Conservation (phyloP, 1,140 invertebrate genomes). For the Brachionus koreanus region DNA sequence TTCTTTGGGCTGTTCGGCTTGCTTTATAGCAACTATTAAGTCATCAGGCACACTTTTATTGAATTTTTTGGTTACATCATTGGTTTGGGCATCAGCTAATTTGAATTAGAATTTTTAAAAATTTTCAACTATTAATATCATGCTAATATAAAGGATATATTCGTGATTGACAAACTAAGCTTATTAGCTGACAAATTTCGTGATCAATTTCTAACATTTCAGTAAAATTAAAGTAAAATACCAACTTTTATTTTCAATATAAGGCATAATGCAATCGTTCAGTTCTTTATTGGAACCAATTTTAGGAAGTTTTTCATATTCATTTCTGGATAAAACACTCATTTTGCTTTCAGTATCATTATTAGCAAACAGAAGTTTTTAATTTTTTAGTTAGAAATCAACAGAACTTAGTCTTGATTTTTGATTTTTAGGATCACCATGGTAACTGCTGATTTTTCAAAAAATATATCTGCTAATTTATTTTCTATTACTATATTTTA, state of each 20-base stretch:
- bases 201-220: neutral
- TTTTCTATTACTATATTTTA: neutral
- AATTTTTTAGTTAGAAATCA: neutral
- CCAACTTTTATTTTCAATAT: conserved; percentile 43
- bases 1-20: conserved; percentile 50
- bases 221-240: neutral
- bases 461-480: neutral
- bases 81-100: neutral
- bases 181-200: neutral
- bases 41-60: conserved; percentile 50
- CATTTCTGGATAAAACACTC: neutral
- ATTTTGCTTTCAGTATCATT: neutral
- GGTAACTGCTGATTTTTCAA: neutral
- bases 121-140: neutral
- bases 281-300: conserved; percentile 22
- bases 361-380: conserved; percentile 25
- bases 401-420: conserved; percentile 5
- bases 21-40: conserved; percentile 54
- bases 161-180: neutral
- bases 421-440: neutral
- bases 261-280: conserved; percentile 32
- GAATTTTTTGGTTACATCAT: conserved; percentile 4
- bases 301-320: conserved; percentile 44
- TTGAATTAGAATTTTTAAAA: neutral
- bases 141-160: neutral